Percentiles rank a stretch among this genome's conserved stretches.
Conservation (phyloP, 2,113 vertebrate genomes). For the Cygnus buccinator region DNA sequence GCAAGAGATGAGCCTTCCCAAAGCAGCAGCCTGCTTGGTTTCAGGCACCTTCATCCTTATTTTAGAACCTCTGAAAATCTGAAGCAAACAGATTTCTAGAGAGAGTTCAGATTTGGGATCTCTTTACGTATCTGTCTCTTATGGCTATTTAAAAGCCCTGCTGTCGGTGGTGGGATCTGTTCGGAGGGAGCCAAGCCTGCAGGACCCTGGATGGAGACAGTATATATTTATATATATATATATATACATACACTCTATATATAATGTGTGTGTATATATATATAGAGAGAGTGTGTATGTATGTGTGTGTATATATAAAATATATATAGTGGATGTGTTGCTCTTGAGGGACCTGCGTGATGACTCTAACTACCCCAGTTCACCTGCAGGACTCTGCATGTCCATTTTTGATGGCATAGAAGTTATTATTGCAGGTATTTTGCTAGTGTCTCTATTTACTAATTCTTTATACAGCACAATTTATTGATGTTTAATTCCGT, state of each 20-base stretch:
- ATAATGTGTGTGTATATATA: too few relatives aligned
- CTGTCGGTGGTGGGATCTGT: neutral
- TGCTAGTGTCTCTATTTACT: neutral
- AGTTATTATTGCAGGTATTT: neutral
- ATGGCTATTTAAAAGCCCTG: too few relatives aligned
- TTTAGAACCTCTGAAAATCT: neutral
- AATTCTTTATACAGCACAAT: neutral
- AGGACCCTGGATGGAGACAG: neutral
- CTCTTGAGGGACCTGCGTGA: neutral
- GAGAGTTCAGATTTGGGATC: neutral
- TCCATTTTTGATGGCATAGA: neutral
- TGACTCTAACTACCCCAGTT: neutral
- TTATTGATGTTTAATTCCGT: neutral
- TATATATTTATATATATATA: too few relatives aligned
- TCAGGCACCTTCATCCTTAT: neutral
- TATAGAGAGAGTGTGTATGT: too few relatives aligned
- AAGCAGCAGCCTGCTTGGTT: neutral
- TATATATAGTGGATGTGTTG: neutral
- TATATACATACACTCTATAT: too few relatives aligned
- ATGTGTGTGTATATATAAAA: too few relatives aligned
- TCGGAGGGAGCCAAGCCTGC: neutral
- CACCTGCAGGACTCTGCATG: neutral
- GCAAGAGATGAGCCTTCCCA: neutral
- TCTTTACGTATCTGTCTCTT: neutral
- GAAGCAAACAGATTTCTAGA: neutral